These are phyloP conservation scores for Lophochroa leadbeateri DNA, from an alignment of 2,113 vertebrate genomes.

Conservation along the genomic window DNA sequence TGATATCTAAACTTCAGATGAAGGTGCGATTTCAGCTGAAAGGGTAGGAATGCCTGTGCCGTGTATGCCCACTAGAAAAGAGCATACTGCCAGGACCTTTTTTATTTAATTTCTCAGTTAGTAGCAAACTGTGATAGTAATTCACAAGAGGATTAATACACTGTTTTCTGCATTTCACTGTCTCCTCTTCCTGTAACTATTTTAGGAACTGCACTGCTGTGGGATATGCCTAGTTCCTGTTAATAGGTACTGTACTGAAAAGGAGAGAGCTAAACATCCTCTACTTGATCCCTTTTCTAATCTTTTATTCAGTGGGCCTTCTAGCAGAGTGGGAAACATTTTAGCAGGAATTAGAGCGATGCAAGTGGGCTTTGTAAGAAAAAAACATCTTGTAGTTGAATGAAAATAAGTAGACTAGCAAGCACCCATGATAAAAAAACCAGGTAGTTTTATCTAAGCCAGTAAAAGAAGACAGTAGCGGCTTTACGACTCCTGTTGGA, in stretches of 20 bases:
- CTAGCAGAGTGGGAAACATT: background rate
- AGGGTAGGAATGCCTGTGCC: background rate
- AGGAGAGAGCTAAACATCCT: background rate
- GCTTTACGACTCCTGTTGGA: background rate
- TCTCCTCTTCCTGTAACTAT: slow-evolving; percentile 58
- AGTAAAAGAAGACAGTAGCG: background rate
- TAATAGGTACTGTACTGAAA: background rate
- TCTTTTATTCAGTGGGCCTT: background rate
- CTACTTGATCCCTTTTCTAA: background rate
- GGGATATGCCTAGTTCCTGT: slow-evolving; percentile 24
- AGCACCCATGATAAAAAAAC: background rate
- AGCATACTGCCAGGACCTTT: slow-evolving; percentile 66
- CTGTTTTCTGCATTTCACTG: slow-evolving; percentile 61
- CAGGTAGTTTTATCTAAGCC: background rate
- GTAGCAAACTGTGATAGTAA: slow-evolving; percentile 74
- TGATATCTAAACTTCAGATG: background rate
- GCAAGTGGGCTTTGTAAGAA: background rate
- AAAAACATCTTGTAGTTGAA: background rate
- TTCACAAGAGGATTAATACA: slow-evolving; percentile 72
- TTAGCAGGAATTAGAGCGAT: background rate
- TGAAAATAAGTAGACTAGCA: background rate
- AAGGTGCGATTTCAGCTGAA: background rate
- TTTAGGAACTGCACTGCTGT: slow-evolving; percentile 44
- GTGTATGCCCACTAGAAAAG: slow-evolving; percentile 18
- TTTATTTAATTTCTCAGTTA: slow-evolving; percentile 78